These are phyloP conservation scores for Drosophila tristis DNA, from an alignment of 1,140 invertebrate genomes.

Conservation along the genomic window DNA sequence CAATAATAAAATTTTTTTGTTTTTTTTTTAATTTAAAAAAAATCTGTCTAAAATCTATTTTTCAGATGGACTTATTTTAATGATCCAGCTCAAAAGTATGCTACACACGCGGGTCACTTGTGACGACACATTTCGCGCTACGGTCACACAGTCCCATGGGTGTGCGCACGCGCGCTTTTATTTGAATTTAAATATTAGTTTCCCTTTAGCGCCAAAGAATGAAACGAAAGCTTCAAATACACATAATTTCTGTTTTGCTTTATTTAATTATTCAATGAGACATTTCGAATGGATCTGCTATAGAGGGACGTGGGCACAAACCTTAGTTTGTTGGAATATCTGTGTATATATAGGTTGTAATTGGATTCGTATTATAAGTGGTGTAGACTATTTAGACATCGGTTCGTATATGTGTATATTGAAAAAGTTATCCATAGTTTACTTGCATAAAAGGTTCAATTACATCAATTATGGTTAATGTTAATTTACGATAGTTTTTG, in stretches of 20 bases:
- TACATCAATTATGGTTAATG: slow-evolving; percentile 70
- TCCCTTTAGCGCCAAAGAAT: not conserved
- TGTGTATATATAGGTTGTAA: slow-evolving; percentile 39
- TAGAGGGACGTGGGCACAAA: slow-evolving; percentile 66
- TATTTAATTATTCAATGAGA: slow-evolving; percentile 78
- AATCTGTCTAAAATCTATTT: too few relatives aligned
- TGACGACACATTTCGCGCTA: too few relatives aligned
- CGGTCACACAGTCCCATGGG: too few relatives aligned
- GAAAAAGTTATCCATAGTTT: slow-evolving; percentile 79
- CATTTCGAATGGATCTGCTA: slow-evolving; percentile 75
- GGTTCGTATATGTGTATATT: slow-evolving; percentile 53
- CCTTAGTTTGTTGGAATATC: slow-evolving; percentile 47
- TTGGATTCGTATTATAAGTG: slow-evolving; percentile 60
- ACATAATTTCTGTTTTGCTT: slow-evolving; percentile 51
- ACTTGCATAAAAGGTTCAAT: slow-evolving; percentile 80
- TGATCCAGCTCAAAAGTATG: too few relatives aligned
- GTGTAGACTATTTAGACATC: slow-evolving; percentile 60
- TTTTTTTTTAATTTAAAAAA: too few relatives aligned
- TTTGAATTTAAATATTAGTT: not conserved
- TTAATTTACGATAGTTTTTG: slow-evolving; percentile 57
- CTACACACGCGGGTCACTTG: too few relatives aligned
- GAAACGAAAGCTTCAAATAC: not conserved
- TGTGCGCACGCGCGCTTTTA: too few relatives aligned
- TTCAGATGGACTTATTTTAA: too few relatives aligned
- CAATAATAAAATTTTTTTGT: too few relatives aligned